Percentiles rank a stretch among this genome's conserved stretches.
Conservation (phyloP, 2,113 vertebrate genomes). For the Amphilophus citrinellus region DNA sequence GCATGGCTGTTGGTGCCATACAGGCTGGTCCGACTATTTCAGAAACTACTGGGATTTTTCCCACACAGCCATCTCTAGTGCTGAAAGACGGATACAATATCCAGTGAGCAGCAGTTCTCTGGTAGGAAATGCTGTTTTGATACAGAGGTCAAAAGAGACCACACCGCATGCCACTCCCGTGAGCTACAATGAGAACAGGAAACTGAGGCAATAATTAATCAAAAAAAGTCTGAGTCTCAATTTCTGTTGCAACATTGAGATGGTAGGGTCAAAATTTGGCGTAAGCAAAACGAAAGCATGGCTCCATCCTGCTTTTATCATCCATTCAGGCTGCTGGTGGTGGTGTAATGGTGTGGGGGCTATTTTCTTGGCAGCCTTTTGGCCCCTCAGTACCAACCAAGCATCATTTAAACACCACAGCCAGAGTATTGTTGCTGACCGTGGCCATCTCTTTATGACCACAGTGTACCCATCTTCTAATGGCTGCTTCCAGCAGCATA, state of each 20-base stretch:
- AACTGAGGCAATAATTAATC: not conserved
- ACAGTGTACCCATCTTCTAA: not conserved
- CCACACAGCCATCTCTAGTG: not conserved
- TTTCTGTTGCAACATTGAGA: not conserved
- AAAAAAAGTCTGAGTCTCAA: not conserved
- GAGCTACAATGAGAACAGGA: not conserved
- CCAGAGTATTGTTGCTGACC: not conserved
- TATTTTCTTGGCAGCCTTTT: not conserved
- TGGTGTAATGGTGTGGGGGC: not conserved
- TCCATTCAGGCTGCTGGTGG: too few species aligned
- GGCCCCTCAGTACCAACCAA: too few species aligned
- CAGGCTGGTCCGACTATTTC: not conserved
- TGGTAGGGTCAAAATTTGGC: not conserved
- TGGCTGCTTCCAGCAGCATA: not conserved
- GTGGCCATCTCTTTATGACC: not conserved
- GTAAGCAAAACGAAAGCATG: not conserved
- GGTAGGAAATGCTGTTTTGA: too few species aligned
- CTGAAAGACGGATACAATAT: not conserved
- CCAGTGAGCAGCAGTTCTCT: not conserved
- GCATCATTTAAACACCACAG: not conserved
- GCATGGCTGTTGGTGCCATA: not conserved
- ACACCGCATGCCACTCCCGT: not conserved
- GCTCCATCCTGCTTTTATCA: not conserved
- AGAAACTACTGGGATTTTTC: constrained; percentile 1
- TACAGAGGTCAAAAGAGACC: not conserved